Base-by-base conservation (phyloP, 2,113 vertebrate genomes). In the Fregata magnificens region DNA sequence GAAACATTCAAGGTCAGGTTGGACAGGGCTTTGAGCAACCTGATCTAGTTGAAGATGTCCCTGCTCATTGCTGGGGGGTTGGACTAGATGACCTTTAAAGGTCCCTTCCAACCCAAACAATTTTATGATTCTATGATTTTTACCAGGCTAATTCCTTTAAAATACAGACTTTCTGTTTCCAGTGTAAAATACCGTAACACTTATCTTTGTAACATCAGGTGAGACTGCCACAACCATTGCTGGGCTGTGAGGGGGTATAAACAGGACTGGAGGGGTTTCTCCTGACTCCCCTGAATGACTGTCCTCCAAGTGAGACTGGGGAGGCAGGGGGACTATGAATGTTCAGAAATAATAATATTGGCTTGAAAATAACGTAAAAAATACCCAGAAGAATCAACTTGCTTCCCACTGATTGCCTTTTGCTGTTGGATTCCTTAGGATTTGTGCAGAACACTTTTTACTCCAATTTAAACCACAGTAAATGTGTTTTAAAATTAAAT, bases 61-160 rank as follows among this genome's bases (percentile, higher is more conserved):
- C 10, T 65, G 26, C 13, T 42, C 2, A 42, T 3, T 24, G 31
- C 13, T 32, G 3, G 2, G 32, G 1, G 1, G 8, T 3, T 69
- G 32, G 55, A 59, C 17, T 59, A 53, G 24, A 19, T 19, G 10
- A 58, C 5, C 8, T 59, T 56, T 77, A 72, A 47, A 44, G 5
- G 12, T 28, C 10, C 25, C 11, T 82, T 66, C 13, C 44, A 88
- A 69, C 20, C 4, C 11, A 63, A 63, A 53, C 0, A 1, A 31
- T 56, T 55, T 29, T 22, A 15, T 47, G 18, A 79, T 78, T 78
- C 20, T 49, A 8, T 49, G 10, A 32, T 36, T 55, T 86, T 86
- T 69, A 50, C 29, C 24, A 74, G 11, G 11, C 19, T 47, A 73
- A 56, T 47, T 55, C 2, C 31, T 93, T 71, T 53, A 71, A 67